A percentile compares a stretch with the other conserved stretches of the same genome.
Evolutionary conservation across 1,140 invertebrate genomes (phyloP).

Genomic region (Geopemphigus sp.): DNA sequence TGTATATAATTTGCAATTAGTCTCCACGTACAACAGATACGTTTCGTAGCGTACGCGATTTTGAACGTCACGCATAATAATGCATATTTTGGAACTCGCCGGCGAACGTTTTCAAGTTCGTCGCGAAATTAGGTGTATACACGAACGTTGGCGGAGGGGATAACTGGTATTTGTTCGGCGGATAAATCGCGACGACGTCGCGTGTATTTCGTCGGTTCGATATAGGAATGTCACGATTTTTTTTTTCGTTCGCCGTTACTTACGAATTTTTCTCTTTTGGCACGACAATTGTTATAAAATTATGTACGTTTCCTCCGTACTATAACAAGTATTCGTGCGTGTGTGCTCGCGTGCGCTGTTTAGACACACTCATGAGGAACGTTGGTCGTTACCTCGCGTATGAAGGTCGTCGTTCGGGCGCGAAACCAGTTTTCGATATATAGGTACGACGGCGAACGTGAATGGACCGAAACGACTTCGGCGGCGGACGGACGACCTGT

Average conservation of each 20-base stretch:
- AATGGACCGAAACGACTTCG: conserved; percentile 36
- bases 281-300: conserved; percentile 18
- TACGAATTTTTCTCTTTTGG: neutral
- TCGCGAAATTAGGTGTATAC: too few species aligned
- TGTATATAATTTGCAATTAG: too few species aligned
- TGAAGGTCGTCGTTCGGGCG: conserved; percentile 48
- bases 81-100: too few species aligned
- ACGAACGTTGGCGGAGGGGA: too few species aligned
- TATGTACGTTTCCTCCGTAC: too few species aligned
- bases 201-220: neutral
- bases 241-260: neutral
- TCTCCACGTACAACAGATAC: too few species aligned
- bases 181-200: neutral
- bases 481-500: conserved; percentile 9
- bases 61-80: too few species aligned
- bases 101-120: too few species aligned
- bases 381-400: conserved; percentile 25
- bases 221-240: conserved; percentile 43
- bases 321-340: neutral
- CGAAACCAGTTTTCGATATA: conserved; percentile 46
- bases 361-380: too few species aligned
- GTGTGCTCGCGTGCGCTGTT: too few species aligned
- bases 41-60: too few species aligned
- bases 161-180: neutral
- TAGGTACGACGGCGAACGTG: neutral